Conservation (phyloP, 1,140 invertebrate species). For the Fopius arisanus region DNA sequence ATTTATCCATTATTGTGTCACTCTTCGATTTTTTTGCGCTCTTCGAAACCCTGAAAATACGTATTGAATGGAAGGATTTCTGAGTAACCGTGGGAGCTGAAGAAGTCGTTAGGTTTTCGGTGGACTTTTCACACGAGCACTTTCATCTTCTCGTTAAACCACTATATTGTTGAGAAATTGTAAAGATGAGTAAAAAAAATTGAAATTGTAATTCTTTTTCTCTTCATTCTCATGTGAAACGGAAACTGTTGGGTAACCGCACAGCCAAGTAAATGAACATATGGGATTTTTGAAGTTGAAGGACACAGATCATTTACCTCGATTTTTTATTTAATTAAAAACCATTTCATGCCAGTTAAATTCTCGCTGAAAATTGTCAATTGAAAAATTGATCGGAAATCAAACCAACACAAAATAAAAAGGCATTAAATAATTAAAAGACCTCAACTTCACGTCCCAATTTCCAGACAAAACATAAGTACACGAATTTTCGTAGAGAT, state of each 20-base stretch:
- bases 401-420: too few species aligned
- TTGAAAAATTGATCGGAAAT: too few species aligned
- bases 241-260: constrained; percentile 10
- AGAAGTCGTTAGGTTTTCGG: neutral
- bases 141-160: constrained; percentile 13
- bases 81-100: constrained; percentile 1
- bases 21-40: neutral
- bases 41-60: neutral
- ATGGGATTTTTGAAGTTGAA: neutral
- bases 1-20: neutral
- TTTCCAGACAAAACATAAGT: too few species aligned
- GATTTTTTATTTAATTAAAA: neutral
- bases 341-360: too few species aligned
- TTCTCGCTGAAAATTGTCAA: too few species aligned
- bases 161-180: neutral
- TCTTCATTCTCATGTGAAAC: neutral
- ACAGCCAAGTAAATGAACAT: neutral
- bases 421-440: too few species aligned
- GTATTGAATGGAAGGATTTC: neutral
- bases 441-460: too few species aligned
- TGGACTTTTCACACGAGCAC: neutral
- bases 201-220: neutral
- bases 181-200: neutral
- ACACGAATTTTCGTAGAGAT: too few species aligned
- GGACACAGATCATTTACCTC: neutral